Base-by-base conservation (phyloP, 2,888 invertebrate species). In the Lasioglossum morio region DNA sequence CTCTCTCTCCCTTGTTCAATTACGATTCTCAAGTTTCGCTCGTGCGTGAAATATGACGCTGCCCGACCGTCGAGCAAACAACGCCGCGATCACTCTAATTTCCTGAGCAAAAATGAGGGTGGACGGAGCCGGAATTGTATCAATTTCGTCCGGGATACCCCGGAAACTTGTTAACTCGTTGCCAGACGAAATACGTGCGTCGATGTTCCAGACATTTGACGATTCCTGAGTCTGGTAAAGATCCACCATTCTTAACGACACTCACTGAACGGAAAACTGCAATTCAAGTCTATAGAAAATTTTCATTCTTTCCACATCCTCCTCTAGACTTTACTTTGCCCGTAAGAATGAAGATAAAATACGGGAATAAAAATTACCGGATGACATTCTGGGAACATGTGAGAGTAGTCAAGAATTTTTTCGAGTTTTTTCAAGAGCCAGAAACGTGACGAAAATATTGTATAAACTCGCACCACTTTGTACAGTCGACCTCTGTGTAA, bases 1-100 rank as follows among this genome's bases (percentile, higher is more conserved):
- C 66, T 60, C 37, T 60, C 37, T 30, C 74, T 57, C 72, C 27
- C 76, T 70, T 72, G 79, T 90, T 85, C 87, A 82, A 90, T 91
- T 88, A 91, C 75, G 76, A 87, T 86, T 86, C 86, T 88, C 86
- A 66, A 84, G 84, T 85, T 88, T 87, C 77, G 72, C 75, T 84
- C 79, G 85, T 84, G 84, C 84, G 85, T 85, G 85, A 85, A 85
- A 85, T 85, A 85, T 81, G 81, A 85, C 85, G 85, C 86, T 70
- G 70, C 70, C 46, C 72, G 81, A 30, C 53, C 72, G 72, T 43
- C 81, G 72, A 46, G 72, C 75, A 84, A 85, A 85, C 84, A 85
- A 84, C 72, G 72, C 37, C 76, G 72, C 79, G 85, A 76, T 84
- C 75, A 73, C 84, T 85, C 85, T 85, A 85, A 85, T 85, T 85